Evolutionary conservation across 2,113 vertebrate species (phyloP).

Genomic region (Brienomyrus brachyistius): DNA sequence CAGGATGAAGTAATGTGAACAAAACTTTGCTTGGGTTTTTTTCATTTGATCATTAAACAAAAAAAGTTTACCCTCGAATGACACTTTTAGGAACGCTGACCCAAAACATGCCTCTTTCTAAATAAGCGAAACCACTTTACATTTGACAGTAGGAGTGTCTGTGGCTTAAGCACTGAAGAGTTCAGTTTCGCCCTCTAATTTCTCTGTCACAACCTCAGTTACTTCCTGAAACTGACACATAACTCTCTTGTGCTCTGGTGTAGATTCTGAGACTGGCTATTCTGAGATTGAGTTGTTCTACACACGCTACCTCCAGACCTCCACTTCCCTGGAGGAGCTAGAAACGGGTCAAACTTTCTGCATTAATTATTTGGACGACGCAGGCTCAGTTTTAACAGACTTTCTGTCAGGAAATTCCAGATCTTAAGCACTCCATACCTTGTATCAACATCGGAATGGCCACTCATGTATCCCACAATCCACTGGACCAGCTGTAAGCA

Average conservation of each 20-base stretch:
- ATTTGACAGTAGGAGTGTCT: neutral
- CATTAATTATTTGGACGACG: neutral
- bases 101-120: slow-evolving; percentile 1
- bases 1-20: neutral
- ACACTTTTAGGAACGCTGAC: neutral
- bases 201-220: neutral
- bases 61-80: neutral
- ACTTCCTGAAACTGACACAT: neutral
- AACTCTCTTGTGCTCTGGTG: neutral
- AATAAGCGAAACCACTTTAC: neutral
- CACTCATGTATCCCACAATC: neutral
- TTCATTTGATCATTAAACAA: neutral
- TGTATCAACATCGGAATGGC: neutral
- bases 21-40: neutral
- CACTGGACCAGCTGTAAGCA: neutral
- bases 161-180: neutral
- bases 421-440: neutral
- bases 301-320: neutral
- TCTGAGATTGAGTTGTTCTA: neutral
- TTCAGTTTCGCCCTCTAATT: neutral
- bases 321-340: neutral
- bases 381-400: neutral
- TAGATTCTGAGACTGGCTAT: neutral
- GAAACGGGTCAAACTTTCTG: neutral
- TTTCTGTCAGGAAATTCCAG: neutral